Evolutionary conservation across 2,797 vertebrate species (phyloP).

Genomic region (Liasis olivaceus): DNA sequence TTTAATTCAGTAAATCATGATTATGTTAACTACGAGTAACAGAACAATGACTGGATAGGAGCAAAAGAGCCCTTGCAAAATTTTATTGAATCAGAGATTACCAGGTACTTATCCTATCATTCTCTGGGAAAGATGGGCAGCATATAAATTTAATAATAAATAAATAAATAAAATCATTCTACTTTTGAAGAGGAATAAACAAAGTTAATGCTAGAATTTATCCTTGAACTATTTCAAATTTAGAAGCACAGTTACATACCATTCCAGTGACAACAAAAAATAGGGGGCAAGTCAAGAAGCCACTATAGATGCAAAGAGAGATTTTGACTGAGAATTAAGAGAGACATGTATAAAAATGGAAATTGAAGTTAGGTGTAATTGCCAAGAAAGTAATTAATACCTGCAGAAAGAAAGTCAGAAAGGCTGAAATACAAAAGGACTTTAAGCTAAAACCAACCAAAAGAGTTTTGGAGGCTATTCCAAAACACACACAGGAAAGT

Average conservation of each 20-base stretch:
- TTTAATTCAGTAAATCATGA: too few species aligned
- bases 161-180: too few species aligned
- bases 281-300: background rate
- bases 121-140: too few species aligned
- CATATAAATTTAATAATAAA: too few species aligned
- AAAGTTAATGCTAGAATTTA: background rate
- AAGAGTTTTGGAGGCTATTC: background rate
- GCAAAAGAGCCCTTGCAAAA: background rate
- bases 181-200: background rate
- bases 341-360: background rate
- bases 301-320: background rate
- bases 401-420: too few species aligned
- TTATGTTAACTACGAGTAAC: too few species aligned
- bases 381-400: background rate
- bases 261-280: background rate
- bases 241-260: background rate
- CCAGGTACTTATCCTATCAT: background rate
- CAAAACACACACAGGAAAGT: background rate
- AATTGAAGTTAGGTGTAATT: background rate
- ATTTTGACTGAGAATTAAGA: background rate
- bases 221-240: background rate
- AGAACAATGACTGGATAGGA: background rate
- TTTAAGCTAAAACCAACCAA: background rate
- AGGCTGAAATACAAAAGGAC: background rate
- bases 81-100: background rate